A percentile compares a stretch with the other conserved stretches of the same genome.
Evolutionary conservation across 2,888 invertebrate species (phyloP).

Genomic region (Piscicola geometra): DNA sequence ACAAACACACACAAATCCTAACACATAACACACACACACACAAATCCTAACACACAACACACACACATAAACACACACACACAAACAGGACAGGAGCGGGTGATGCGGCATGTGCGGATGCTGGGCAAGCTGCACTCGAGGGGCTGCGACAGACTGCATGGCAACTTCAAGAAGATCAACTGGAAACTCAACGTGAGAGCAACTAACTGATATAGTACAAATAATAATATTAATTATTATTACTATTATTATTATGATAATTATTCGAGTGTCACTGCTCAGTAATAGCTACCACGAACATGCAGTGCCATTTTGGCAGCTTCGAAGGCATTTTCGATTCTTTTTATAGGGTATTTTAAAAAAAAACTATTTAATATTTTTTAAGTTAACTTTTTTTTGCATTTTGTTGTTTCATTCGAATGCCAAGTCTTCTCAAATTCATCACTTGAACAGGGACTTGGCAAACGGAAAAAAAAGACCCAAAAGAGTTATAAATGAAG

Average conservation of each 20-base stretch:
- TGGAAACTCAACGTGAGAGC: conserved; percentile 6
- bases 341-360: too few relatives aligned
- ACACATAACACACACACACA: conserved; percentile 24
- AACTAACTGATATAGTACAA: not conserved
- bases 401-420: too few relatives aligned
- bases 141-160: conserved; percentile 10
- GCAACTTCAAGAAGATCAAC: conserved; percentile 28
- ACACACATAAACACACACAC: not conserved
- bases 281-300: too few relatives aligned
- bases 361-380: too few relatives aligned
- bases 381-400: too few relatives aligned
- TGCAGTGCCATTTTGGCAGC: too few relatives aligned
- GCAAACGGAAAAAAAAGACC: conserved; percentile 4
- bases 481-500: not conserved
- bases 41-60: too few relatives aligned
- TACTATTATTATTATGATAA: not conserved
- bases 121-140: conserved; percentile 1
- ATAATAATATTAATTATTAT: not conserved
- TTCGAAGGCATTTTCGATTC: too few relatives aligned
- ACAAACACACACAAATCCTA: not conserved
- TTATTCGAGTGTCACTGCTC: not conserved
- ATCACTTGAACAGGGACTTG: not conserved
- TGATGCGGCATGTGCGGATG: conserved; percentile 5
- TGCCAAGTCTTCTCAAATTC: too few relatives aligned
- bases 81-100: conserved; percentile 12